phyloP scores from a whole-genome alignment of 2,113 vertebrate species.

The Clarias magur region DNA sequence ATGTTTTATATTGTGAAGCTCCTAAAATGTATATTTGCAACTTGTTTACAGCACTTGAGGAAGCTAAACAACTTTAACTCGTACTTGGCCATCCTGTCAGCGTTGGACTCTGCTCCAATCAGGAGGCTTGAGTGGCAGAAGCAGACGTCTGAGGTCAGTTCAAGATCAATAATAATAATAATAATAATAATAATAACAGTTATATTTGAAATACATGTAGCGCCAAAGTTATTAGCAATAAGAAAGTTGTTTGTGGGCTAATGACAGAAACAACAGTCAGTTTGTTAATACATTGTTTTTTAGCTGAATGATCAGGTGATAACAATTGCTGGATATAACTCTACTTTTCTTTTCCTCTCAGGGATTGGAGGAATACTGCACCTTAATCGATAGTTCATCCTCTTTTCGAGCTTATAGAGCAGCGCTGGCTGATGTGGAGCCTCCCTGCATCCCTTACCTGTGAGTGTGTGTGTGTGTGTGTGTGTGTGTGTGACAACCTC shows the following conservation, averaged over 20 bases:
- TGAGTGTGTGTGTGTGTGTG: constrained; percentile 85
- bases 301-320: not conserved
- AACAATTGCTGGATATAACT: not conserved
- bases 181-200: not conserved
- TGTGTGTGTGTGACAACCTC: constrained; percentile 21
- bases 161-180: not conserved
- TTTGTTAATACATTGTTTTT: not conserved
- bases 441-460: constrained; percentile 96
- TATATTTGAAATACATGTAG: not conserved
- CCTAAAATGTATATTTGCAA: not conserved
- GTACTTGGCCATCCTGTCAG: constrained; percentile 96
- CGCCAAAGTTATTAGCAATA: not conserved
- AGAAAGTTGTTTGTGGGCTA: not conserved
- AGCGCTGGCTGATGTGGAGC: constrained; percentile 93
- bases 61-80: constrained; percentile 99
- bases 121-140: constrained; percentile 98
- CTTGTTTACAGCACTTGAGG: constrained; percentile 84
- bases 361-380: constrained; percentile 98
- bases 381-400: constrained; percentile 95
- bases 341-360: constrained; percentile 34
- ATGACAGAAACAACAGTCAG: not conserved
- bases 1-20: not conserved
- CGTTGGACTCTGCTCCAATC: constrained; percentile 96
- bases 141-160: constrained; percentile 95
- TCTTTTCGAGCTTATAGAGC: constrained; percentile 97